Evolutionary conservation across 1,140 invertebrate genomes (phyloP), one percentile per base, ranked within the genome.

Genomic region (Pseudomyrmex flavicornis): DNA sequence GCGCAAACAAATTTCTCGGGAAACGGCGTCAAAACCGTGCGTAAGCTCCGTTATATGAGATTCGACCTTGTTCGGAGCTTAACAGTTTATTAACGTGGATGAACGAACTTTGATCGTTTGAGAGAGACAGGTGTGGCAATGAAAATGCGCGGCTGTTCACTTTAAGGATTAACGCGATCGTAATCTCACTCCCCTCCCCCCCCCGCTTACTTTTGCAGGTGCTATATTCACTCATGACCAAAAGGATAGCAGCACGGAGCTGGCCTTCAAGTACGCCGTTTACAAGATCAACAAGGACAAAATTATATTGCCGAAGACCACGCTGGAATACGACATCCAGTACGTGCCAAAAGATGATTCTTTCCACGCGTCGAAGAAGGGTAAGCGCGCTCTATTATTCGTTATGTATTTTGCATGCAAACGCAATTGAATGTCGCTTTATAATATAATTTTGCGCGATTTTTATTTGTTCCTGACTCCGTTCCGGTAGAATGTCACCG

Each of bases 231-330:
- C 95, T 82, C 95, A 96, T 92, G 95, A 96, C 90, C 95, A 96
- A 93, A 95, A 95, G 90, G 95, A 96, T 92, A 96, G 95, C 85
- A 95, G 95, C 85, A 95, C 95, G 10, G 96, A 96, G 91, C 91
- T 96, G 88, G 96, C 96, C 69, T 97, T 97, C 93, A 96, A 96
- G 88, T 96, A 96, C 92, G 96, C 96, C 17, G 95, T 97, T 9
- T 95, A 96, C 91, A 95, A 95, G 82, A 96, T 97, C 83, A 97
- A 97, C 93, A 95, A 95, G 73, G 95, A 96, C 88, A 95, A 94
- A 87, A 94, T 94, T 82, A 92, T 97, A 44, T 91, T 97, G 88
- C 95, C 96, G 48, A 96, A 96, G 88, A 96, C 96, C 15, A 96
- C 95, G 17, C 93, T 97, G 61, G 93, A 95, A 54, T 96, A 96